phyloP scores from a whole-genome alignment of 2,113 vertebrate species.

The Mesoclemmys tuberculata region DNA sequence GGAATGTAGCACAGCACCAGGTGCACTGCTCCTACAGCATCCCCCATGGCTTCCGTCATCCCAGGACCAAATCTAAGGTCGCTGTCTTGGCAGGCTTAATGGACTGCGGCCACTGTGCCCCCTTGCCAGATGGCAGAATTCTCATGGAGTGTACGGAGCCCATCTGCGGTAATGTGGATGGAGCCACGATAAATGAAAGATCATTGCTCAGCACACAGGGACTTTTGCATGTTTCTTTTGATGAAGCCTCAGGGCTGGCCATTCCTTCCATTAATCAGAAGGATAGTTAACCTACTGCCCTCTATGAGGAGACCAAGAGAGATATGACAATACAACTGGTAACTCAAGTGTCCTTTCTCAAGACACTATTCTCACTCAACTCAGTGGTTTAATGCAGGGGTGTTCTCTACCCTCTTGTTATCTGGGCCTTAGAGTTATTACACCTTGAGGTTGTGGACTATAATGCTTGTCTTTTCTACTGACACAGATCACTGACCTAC shows the following conservation, averaged over 20 bases:
- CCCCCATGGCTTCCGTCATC: neutral
- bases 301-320: neutral
- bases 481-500: neutral
- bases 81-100: neutral
- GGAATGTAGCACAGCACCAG: neutral
- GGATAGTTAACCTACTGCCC: neutral
- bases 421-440: neutral
- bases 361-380: neutral
- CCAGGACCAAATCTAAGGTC: neutral
- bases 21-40: neutral
- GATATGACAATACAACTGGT: neutral
- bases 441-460: neutral
- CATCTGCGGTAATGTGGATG: neutral
- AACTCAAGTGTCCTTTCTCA: neutral
- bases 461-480: neutral
- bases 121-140: neutral
- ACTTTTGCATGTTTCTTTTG: neutral
- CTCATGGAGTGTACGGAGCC: accelerated
- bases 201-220: neutral
- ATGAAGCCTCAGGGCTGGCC: neutral
- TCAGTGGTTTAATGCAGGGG: neutral
- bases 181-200: neutral
- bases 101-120: neutral
- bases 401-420: neutral
- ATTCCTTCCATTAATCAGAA: neutral